Conservation (phyloP, 2,797 vertebrate species). For the Aselliscus stoliczkanus region DNA sequence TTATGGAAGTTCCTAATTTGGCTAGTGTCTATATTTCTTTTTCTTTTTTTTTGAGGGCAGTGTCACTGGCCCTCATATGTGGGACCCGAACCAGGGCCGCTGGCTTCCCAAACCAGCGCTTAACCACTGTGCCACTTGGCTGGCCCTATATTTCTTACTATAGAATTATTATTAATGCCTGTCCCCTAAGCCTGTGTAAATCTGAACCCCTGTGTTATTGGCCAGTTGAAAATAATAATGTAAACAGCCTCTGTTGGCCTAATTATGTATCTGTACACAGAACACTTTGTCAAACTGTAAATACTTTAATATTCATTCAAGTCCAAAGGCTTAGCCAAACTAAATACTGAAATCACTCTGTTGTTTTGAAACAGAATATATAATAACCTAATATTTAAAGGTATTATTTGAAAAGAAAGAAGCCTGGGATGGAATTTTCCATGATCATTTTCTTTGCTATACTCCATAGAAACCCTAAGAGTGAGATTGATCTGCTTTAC, state of each 20-base stretch:
- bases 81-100: too few species aligned
- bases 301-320: not conserved
- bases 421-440: not conserved
- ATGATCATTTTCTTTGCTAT: not conserved
- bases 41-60: too few species aligned
- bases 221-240: not conserved
- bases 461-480: not conserved
- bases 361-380: not conserved
- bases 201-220: not conserved
- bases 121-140: too few species aligned
- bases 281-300: not conserved
- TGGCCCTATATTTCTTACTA: not conserved
- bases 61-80: too few species aligned
- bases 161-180: not conserved
- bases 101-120: too few species aligned
- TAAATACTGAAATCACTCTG: not conserved
- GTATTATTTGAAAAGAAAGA: not conserved
- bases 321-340: slow-evolving; percentile 9
- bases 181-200: not conserved
- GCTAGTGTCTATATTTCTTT: not conserved
- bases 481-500: not conserved
- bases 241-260: not conserved
- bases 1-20: not conserved
- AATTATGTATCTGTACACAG: not conserved
- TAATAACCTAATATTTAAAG: not conserved